Evolutionary conservation across 2,797 vertebrate species (phyloP), one percentile per base, ranked within the genome.

Genomic region (Alcedo atthis): DNA sequence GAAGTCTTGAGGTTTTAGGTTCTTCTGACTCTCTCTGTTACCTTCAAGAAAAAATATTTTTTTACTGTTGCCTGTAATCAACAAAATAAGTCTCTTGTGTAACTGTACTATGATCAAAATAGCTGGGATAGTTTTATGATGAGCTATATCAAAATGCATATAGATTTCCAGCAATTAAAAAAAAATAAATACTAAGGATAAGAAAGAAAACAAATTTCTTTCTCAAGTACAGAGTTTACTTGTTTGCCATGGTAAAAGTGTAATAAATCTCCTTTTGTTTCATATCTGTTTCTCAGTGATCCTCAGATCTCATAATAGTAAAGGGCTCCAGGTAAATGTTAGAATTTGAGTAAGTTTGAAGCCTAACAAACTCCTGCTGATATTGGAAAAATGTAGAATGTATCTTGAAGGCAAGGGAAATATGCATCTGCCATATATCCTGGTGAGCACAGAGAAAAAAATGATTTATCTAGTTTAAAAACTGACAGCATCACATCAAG

Each of bases 171-270:
- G 7, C 11, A 77, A 42, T 67, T 66, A n/a, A 54, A 58, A 67
- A 9, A 51, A 37, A 49, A 43, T 40, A 45, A 43, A 2, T 9
- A 19, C 20, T 22, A 35, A 80, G 7, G 73, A 49, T 20, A 33
- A 19, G 45, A 83, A 90, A 77, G 26, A 57, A 90, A 78, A 68
- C 1, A 46, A 54, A 28, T 43, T 8, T 21, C n/a, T 4, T 32
- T 45, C 33, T 57, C 24, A 69, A 42, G 7, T 51, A 10, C 8
- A 6, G 9, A 33, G 2, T 78, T 78, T 28, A 62, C 3, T 20
- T 0, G 0, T 81, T 80, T 89, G 7, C 5, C 6, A n/a, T 8
- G 11, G 4, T 54, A 59, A 54, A 78, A 59, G 10, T 40, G 9
- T 37, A 55, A 55, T 49, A 77, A 54, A 8, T 1, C 7, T 43